Evolutionary conservation across 2,113 vertebrate genomes (phyloP), one percentile per base, ranked within the genome.

Genomic region (Candoia aspera): DNA sequence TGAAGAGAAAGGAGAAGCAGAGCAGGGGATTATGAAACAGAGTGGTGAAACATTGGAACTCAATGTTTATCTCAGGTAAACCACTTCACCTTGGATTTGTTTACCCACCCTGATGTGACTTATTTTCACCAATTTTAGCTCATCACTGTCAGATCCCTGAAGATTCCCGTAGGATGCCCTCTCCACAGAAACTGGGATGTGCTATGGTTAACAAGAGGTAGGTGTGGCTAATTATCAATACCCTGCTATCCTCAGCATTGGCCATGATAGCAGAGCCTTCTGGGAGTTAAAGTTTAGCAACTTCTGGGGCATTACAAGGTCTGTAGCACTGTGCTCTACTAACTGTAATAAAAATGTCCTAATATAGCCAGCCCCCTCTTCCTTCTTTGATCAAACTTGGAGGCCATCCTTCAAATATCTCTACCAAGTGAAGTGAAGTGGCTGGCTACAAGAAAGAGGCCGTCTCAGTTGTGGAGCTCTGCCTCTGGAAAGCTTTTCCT

Each of bases 61-160:
- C 26, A n/a, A n/a, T n/a, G n/a, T n/a, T 90, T 90, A 84, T n/a
- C 73, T 55, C 37, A 84, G 84, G 89, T 59, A 37, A 90, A 46
- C 79, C 84, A 59, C 15, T 37, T 84, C 24, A 46, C 37, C 73
- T 90, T 90, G 89, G 88, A 59, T 84, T 84, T 84, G 73, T 90
- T 84, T 46, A 55, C 73, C 4, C 54, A 42, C 29, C n/a, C 13
- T 29, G 46, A 87, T 29, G 3, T 42, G 33, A 59, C 15, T 59
- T 92, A 46, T 91, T 68, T 91, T 86, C 46, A 37, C 49, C 53
- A 53, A 54, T 37, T 68, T 53, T 86, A 86, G 49, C 15, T 91
- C 49, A 57, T 13, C 21, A 15, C 73, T 79, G 73, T 55, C 53
- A 33, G n/a, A 13, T 33, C 11, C 9, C 17, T 59, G 55, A 90